Evolutionary conservation across 2,888 invertebrate species (phyloP).

Genomic region (Barypeithes pellucidus): DNA sequence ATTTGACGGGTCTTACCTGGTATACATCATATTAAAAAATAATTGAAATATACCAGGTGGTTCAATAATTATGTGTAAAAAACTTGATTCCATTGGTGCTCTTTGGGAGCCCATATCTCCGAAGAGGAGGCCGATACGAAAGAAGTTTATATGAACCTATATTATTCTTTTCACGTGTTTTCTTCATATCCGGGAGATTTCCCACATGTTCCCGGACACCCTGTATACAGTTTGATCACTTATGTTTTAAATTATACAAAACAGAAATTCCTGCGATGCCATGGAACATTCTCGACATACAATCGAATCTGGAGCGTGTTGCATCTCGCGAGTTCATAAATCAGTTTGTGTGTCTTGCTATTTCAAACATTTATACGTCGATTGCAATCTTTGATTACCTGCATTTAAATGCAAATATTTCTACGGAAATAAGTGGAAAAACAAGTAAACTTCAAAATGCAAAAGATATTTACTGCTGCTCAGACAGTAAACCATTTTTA

Average conservation of each 20-base stretch:
- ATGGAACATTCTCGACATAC: constrained; percentile 35
- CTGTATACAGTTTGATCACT: constrained; percentile 7
- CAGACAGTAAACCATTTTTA: no score
- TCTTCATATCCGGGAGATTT: no score
- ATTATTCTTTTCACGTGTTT: no score
- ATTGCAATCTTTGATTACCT: constrained; percentile 15
- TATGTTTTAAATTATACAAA: constrained; percentile 44
- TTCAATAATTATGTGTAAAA: no score
- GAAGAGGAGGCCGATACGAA: no score
- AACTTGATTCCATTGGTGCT: no score
- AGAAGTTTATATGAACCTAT: no score
- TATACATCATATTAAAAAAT: no score
- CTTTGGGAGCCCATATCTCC: no score
- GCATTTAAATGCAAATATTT: constrained; percentile 6
- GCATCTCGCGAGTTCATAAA: constrained; percentile 33
- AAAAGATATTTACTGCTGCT: background rate
- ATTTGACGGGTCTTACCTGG: no score
- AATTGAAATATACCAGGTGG: no score
- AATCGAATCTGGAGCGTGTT: constrained; percentile 26
- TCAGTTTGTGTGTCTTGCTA: constrained; percentile 21
- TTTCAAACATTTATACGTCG: background rate
- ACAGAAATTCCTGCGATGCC: constrained; percentile 42
- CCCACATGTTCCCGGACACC: no score
- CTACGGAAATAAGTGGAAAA: constrained; percentile 11
- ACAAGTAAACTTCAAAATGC: background rate